phyloP scores from a whole-genome alignment of 2,797 vertebrate genomes.

The Esox lucius region DNA sequence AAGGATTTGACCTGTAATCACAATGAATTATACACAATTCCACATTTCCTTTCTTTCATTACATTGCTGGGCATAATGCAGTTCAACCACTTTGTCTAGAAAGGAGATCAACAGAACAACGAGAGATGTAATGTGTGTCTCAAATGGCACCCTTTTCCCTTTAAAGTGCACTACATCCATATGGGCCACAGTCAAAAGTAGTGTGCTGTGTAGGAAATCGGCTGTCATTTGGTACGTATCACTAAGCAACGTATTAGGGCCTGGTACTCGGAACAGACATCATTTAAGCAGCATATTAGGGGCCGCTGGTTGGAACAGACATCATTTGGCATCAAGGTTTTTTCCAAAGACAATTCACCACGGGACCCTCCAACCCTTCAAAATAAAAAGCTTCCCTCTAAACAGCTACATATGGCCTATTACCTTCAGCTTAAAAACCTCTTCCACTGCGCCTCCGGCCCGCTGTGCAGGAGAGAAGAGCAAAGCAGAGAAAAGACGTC shows the following conservation, averaged over 20 bases:
- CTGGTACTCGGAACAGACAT: too few species aligned
- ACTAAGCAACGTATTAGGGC: too few species aligned
- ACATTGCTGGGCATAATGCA: neutral
- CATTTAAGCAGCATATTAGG: neutral
- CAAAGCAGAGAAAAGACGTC: neutral
- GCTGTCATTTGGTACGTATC: neutral
- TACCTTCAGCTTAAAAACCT: slow-evolving; percentile 49
- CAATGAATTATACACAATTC: neutral
- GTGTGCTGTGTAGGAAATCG: neutral
- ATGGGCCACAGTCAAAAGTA: neutral
- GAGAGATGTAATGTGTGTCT: neutral
- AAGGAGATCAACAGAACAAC: neutral
- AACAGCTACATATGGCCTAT: slow-evolving; percentile 30
- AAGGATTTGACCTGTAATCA: neutral
- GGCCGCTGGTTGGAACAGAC: neutral
- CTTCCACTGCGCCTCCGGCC: slow-evolving; percentile 23
- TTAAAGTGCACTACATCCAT: neutral
- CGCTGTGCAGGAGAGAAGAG: slow-evolving; percentile 15
- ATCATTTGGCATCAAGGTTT: neutral
- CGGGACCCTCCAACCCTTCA: neutral
- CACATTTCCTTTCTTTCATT: neutral
- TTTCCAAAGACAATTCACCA: neutral
- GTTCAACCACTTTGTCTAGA: neutral
- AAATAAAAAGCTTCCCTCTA: slow-evolving; percentile 41
- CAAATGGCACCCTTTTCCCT: neutral